A percentile compares a stretch with the other conserved stretches of the same genome.
These are phyloP conservation scores for Neodiprion lecontei DNA, from an alignment of 1,140 invertebrate species.

Conservation along the genomic window DNA sequence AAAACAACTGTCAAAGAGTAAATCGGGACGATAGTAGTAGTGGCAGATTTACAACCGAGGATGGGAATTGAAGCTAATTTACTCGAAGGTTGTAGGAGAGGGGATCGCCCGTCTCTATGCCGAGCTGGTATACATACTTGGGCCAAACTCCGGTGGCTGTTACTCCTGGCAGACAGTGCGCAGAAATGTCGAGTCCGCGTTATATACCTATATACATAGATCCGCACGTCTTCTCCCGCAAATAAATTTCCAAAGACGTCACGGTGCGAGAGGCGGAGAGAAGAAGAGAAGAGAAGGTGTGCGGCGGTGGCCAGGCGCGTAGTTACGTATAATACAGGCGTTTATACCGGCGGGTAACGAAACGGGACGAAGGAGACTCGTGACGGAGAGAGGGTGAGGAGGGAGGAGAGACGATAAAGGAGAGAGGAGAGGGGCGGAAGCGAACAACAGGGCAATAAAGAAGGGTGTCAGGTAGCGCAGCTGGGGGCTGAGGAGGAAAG, in stretches of 20 bases:
- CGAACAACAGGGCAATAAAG: conserved; percentile 43
- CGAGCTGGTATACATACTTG: background rate
- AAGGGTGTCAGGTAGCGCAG: conserved; percentile 39
- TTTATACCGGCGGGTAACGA: no score
- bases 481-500: conserved; percentile 25
- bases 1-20: no score
- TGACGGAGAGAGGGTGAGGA: background rate
- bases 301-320: no score
- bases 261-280: background rate
- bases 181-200: background rate
- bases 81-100: background rate
- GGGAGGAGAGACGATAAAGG: background rate
- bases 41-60: background rate
- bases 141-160: background rate
- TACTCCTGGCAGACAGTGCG: background rate
- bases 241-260: background rate
- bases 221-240: background rate
- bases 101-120: background rate
- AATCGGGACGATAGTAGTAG: no score
- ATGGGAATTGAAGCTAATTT: background rate
- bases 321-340: no score
- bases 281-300: background rate
- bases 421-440: conserved; percentile 27
- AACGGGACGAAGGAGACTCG: background rate
- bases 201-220: no score